These are phyloP conservation scores for Lasius fuliginosus DNA, from an alignment of 2,888 invertebrate species.

Conservation along the genomic window DNA sequence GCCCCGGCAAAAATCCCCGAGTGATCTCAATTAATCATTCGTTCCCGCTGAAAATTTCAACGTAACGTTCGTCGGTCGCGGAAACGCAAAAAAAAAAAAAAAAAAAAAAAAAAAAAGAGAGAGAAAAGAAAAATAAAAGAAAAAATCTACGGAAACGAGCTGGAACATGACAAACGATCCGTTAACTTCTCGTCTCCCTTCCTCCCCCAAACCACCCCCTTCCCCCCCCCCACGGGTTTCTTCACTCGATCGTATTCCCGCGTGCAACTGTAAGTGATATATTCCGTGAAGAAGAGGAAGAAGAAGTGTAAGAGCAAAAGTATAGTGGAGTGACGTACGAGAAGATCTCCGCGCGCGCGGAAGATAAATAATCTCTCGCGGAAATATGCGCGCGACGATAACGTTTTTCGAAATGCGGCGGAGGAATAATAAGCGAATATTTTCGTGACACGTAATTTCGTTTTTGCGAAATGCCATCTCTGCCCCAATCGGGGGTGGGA, in stretches of 20 bases:
- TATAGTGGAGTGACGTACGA: background rate
- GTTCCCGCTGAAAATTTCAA: background rate
- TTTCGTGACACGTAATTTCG: conserved; percentile 75
- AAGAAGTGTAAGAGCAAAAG: background rate
- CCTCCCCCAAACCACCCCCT: background rate
- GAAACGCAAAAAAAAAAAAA: conserved; percentile 12
- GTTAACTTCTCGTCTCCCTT: conserved; percentile 29
- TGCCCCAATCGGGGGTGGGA: conserved; percentile 50
- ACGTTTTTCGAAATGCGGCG: conserved; percentile 62
- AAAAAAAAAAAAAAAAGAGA: too few relatives aligned
- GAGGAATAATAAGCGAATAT: conserved; percentile 76
- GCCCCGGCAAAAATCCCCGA: conserved; percentile 27
- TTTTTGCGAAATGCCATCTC: conserved; percentile 71
- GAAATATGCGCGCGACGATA: conserved; percentile 65
- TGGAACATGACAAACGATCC: conserved; percentile 50
- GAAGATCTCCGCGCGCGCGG: conserved; percentile 3
- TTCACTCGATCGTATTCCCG: conserved; percentile 38
- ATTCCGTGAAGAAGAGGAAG: background rate
- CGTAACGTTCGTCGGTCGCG: conserved; percentile 16
- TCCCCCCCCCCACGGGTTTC: background rate
- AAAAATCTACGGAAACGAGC: conserved; percentile 37
- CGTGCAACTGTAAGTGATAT: conserved; percentile 23
- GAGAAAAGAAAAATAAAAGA: background rate
- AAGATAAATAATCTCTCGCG: conserved; percentile 66
- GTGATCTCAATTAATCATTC: conserved; percentile 49